phyloP scores from a whole-genome alignment of 1,140 invertebrate genomes.

The Sycobia sp. region DNA sequence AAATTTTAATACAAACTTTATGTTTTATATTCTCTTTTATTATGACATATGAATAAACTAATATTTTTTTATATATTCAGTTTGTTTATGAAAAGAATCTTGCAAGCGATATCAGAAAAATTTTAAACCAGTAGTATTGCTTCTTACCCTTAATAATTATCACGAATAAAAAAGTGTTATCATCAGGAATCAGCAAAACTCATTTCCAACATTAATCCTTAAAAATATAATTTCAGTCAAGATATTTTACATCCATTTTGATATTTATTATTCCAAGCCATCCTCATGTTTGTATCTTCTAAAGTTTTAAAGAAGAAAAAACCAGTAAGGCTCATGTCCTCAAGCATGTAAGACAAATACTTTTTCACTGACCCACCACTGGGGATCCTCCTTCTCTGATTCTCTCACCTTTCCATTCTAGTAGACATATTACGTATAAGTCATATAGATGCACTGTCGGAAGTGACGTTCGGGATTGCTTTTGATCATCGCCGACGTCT shows the following conservation, averaged over 20 bases:
- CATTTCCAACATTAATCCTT: conserved; percentile 9
- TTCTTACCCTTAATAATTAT: too few species aligned
- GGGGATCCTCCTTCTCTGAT: too few species aligned
- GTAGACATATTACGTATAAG: conserved; percentile 28
- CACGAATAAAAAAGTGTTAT: too few species aligned
- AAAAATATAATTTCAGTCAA: not conserved
- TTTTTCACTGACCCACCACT: not conserved
- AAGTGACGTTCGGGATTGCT: conserved; percentile 29
- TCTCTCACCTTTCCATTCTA: conserved; percentile 29
- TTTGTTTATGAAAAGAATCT: too few species aligned
- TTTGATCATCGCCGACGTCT: conserved; percentile 36
- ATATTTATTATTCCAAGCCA: conserved; percentile 21
- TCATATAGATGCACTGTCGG: conserved; percentile 29
- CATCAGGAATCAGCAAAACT: not conserved
- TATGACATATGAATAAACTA: too few species aligned
- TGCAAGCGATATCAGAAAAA: too few species aligned
- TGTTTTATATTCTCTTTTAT: too few species aligned
- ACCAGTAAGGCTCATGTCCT: too few species aligned
- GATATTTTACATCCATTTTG: too few species aligned
- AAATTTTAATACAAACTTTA: too few species aligned
- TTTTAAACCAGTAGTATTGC: too few species aligned
- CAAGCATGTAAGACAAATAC: conserved; percentile 12
- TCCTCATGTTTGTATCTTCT: conserved; percentile 22
- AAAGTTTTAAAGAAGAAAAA: not conserved
- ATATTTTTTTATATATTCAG: too few species aligned